Evolutionary conservation across 2,797 vertebrate genomes (phyloP), one percentile per base, ranked within the genome.

Genomic region (Acanthis flammea): DNA sequence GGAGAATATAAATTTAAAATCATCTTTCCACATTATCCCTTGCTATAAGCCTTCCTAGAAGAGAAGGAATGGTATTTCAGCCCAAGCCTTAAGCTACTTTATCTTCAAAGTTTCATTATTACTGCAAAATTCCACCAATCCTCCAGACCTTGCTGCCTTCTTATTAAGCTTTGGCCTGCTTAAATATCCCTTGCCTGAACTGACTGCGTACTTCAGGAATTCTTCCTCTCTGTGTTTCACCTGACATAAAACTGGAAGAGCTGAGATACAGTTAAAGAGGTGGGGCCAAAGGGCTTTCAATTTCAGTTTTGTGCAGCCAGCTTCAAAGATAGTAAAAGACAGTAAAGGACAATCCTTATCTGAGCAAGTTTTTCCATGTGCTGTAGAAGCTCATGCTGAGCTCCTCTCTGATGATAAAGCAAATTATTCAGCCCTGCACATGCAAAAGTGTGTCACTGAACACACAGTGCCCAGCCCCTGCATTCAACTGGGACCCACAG

Each of bases 391-490:
- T 84, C 54, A 31, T 9, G n/a, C 27, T 48, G 78, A 85, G 35
- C 31, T 27, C 33, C 27, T 12, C 54, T 35, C 30, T 45, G 33
- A 27, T 16, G 31, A 42, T 71, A 73, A 86, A 53, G 28, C 16
- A 2, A 82, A 37, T 72, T 2, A 24, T 25, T 70, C 41, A 86
- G 61, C 21, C 57, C 63, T 74, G 71, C 21, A 58, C 35, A 51
- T 0, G 2, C 48, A 33, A 4, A 21, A 37, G 19, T 0, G 12
- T 35, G 48, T 37, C 75, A 68, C 7, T 9, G 12, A 73, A 15
- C 25, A 41, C 0, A 18, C 17, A 48, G 28, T 1, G 4, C 62
- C 71, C 27, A 48, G 51, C n/a, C 67, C 47, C 4, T 6, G 30
- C 16, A 19, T 1, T 33, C 11, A 65, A 62, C 2, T 45, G 79